Base-by-base conservation (phyloP, 1,140 invertebrate species). In the Lucilia cuprina region DNA sequence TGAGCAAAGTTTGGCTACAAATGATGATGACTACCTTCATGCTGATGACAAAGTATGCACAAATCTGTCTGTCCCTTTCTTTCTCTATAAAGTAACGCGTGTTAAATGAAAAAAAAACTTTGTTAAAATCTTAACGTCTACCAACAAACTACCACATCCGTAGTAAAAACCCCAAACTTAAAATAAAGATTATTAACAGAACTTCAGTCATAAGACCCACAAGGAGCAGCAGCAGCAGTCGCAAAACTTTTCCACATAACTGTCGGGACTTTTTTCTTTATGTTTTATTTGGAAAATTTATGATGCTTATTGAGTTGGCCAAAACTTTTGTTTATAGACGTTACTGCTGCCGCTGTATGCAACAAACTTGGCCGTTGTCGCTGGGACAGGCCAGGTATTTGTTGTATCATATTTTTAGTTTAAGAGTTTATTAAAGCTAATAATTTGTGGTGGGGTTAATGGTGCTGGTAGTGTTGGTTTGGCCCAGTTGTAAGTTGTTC, bases 391-490 rank as follows among this genome's bases (percentile, higher is more conserved):
- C 41, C 41, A 41, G 41, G 41, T 41, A 41, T 41, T 41, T 41
- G 10, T 41, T 41, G 74, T 41, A 41, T 25, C 25, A 34, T 75
- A 34, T 75, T 75, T 30, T 30, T 75, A 41, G 12, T n/a, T 9
- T 21, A 74, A 17, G 35, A 19, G 35, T 77, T 77, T 77, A 77
- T 77, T 77, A 35, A 41, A 41, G 74, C 17, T 77, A 77, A 77
- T 77, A 77, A 77, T 34, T 77, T 77, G 74, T 77, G 74, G 30
- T 77, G 8, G 74, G 10, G 9, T 1, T 21, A 8, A 30, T 5
- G 74, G 74, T 74, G 65, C 25, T 34, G 34, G n/a, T n/a, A n/a
- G n/a, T n/a, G n/a, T n/a, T n/a, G 50, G 21, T 75, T 77, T 77
- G 74, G 74, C 74, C 74, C n/a, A 77, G 74, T 77, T 77, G 34